Evolutionary conservation across 2,888 invertebrate species (phyloP), one percentile per base, ranked within the genome.

Genomic region (Scaptomyza tumidula): DNA sequence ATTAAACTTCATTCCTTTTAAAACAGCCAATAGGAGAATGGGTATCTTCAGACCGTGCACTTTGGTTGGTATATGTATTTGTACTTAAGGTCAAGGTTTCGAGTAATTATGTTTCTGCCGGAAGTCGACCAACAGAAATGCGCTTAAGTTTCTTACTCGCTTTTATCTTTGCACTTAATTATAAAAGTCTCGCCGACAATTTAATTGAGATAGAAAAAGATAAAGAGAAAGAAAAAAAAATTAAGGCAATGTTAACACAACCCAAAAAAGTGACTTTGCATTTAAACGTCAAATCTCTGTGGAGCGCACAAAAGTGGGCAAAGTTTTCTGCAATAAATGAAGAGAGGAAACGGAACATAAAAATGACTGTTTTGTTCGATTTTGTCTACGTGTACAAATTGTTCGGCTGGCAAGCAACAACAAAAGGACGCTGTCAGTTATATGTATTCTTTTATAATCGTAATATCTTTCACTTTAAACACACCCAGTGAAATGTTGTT

Each of bases 31-130:
- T 27, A 7, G 7, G 10, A 45, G 27, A 11, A 13, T 53, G 54
- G 27, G 44, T 49, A 46, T 58, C n/a, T 44, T 6, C 6, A n/a
- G n/a, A n/a, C n/a, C n/a, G 0, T 14, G 41, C 19, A 48, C 10
- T 31, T 19, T 41, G 24, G 27, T 55, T 46, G 33, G 44, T 50
- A 31, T 50, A 31, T 37, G 19, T 13, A 16, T 31, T 14, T 14
- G 9, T n/a, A 50, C 19, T 56, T 48, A 73, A 79, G 78, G 80
- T 85, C 88, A 85, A 87, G 86, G 85, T 27, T 58, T 35, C 29
- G 58, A 49, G 45, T 43, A 55, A 27, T 58, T 44, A 58, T 57
- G 57, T 50, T 46, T 39, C 16, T 16, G 3, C 62, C 64, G 62
- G 64, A 62, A 65, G 71, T 56, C 48, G 43, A 53, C 53, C 52